Evolutionary conservation across 2,797 vertebrate species (phyloP), one percentile per base, ranked within the genome.

Genomic region (Tiaroga cobitis): DNA sequence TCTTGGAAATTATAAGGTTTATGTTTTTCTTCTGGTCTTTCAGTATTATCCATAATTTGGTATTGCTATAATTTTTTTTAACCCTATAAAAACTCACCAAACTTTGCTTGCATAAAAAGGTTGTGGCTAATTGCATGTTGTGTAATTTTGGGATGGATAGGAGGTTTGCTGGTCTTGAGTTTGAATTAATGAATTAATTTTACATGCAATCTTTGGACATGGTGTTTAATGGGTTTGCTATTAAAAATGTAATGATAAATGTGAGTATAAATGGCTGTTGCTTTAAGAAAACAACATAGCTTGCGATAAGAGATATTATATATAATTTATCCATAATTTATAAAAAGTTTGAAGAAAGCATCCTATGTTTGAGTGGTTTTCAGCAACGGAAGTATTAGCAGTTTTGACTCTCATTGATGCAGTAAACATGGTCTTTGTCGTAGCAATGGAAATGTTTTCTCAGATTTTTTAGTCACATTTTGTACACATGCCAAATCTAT

Each of bases 1-100:
- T 72, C 80, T 51, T 61, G 29, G 88, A 85, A 87, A 76, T 10
- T 19, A 41, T 43, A 83, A 19, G 19, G 6, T 90, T 70, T 49
- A 61, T 43, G 21, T 37, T 76, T 69, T 51, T 54, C 29, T 32
- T 29, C n/a, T 70, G 10, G 39, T 18, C 6, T 46, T n/a, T 61
- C 24, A 32, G 26, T 21, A 34, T 61, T 16, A 29, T 8, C 7
- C 10, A 7, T 15, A 34, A 75, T 75, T 51, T 29, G 10, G 26
- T 24, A 51, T 2, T 21, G 26, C 6, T 21, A 11, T 7, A 0
- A 21, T 46, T 5, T 24, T 32, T 32, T 75, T 75, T 7, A 13
- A 51, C 3, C 10, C n/a, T 63, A 29, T 56, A 11, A 34, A 75
- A 76, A 59, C 49, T 72, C 32, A 13, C 39, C 37, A 63, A 63